These are phyloP conservation scores for Ariolimax columbianus DNA, from an alignment of 2,888 invertebrate species.

Conservation along the genomic window DNA sequence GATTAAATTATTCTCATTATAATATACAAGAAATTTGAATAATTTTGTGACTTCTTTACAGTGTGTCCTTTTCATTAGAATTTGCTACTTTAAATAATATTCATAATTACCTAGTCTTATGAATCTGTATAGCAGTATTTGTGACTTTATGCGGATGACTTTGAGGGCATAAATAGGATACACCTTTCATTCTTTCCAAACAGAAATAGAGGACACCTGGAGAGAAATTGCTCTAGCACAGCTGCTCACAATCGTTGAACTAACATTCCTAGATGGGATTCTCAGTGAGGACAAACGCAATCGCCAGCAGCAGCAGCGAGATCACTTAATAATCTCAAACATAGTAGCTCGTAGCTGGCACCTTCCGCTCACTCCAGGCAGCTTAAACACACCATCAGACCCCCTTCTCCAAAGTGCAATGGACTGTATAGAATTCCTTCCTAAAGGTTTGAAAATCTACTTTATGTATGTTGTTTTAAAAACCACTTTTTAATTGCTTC, in stretches of 20 bases:
- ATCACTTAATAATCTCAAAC: constrained; percentile 66
- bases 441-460: constrained; percentile 59
- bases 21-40: too few relatives aligned
- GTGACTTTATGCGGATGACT: too few relatives aligned
- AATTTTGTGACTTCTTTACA: background rate
- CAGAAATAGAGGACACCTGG: constrained; percentile 72
- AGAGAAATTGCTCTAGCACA: constrained; percentile 74
- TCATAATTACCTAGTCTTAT: background rate
- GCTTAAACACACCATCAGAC: constrained; percentile 59
- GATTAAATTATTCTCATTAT: too few relatives aligned
- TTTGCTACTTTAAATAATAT: background rate
- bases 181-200: background rate
- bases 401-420: constrained; percentile 71
- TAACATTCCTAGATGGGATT: constrained; percentile 75
- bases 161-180: background rate
- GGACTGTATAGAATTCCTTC: constrained; percentile 73
- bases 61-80: background rate
- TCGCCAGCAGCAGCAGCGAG: constrained; percentile 55
- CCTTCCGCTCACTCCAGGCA: constrained; percentile 58
- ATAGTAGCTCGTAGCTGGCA: constrained; percentile 68
- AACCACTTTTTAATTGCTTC: too few relatives aligned
- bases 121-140: background rate
- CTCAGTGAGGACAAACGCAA: constrained; percentile 64
- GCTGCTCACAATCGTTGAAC: constrained; percentile 73
- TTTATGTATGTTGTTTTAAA: background rate